Percentiles rank a stretch among this genome's conserved stretches.
These are phyloP conservation scores for Diarsia dahlii DNA, from an alignment of 2,888 invertebrate genomes.

Conservation along the genomic window DNA sequence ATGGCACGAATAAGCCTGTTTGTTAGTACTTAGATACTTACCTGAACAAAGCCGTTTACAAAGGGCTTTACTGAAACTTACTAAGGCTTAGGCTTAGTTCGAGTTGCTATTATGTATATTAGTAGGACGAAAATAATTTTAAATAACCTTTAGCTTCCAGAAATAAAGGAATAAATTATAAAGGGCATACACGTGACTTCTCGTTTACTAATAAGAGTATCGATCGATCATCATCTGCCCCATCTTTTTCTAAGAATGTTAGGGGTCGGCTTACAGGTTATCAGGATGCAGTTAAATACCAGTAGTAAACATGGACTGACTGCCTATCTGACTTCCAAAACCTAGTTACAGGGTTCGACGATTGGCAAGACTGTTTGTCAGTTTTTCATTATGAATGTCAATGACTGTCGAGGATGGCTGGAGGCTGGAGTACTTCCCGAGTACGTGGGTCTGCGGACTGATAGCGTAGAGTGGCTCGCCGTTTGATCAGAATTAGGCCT, in stretches of 20 bases:
- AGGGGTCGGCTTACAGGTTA: neutral
- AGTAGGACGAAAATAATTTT: neutral
- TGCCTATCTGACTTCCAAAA: neutral
- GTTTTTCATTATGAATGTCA: neutral
- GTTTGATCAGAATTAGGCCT: too few species aligned
- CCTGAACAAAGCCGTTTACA: constrained; percentile 1
- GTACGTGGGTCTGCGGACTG: neutral
- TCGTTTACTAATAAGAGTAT: neutral
- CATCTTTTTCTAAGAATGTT: neutral
- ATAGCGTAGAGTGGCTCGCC: too few species aligned
- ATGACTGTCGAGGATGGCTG: too few species aligned
- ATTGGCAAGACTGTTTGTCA: neutral
- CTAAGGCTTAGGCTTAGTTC: neutral
- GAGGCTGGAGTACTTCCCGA: neutral
- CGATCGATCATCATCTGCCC: neutral
- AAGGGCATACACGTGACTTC: neutral
- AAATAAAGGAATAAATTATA: neutral
- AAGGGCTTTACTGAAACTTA: constrained; percentile 2
- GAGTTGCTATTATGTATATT: neutral
- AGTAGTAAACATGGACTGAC: neutral
- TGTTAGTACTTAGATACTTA: neutral
- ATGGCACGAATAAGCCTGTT: neutral
- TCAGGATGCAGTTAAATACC: neutral
- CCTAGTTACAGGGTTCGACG: neutral
- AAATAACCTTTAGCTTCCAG: neutral